phyloP scores from a whole-genome alignment of 2,113 vertebrate species.

The Carassius gibelio region DNA sequence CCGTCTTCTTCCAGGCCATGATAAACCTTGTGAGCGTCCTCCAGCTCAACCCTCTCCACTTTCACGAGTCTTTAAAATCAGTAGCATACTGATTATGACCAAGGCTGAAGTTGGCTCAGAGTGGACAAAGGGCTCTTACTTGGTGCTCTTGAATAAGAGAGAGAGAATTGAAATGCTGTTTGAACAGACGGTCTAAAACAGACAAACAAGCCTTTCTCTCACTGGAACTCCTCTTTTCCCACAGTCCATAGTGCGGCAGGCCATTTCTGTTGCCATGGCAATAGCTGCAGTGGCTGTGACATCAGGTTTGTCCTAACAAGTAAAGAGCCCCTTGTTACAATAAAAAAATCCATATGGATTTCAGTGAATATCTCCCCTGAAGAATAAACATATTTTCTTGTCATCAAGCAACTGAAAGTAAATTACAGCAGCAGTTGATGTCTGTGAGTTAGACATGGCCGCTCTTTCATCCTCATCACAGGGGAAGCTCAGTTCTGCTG shows the following conservation, averaged over 20 bases:
- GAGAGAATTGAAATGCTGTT: neutral
- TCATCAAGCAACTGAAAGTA: neutral
- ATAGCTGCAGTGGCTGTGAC: conserved; percentile 40
- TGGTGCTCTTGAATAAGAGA: neutral
- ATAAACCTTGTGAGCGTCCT: neutral
- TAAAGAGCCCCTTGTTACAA: conserved; percentile 10
- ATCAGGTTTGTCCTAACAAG: conserved; percentile 44
- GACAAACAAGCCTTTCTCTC: conserved; percentile 35
- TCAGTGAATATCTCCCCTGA: neutral
- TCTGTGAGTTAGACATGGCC: neutral
- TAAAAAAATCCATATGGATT: conserved; percentile 10
- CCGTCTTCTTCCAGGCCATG: neutral
- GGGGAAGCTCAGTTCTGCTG: neutral
- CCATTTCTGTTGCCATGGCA: conserved; percentile 45
- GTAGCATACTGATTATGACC: neutral
- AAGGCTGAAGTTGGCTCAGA: neutral
- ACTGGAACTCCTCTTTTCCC: neutral
- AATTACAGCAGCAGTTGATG: neutral
- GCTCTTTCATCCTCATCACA: neutral
- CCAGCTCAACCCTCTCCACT: neutral
- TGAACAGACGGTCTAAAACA: neutral
- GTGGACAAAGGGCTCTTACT: neutral
- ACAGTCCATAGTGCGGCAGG: conserved; percentile 20
- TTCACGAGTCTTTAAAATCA: neutral
- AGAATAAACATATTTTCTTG: neutral